Evolutionary conservation across 2,888 invertebrate species (phyloP), one percentile per base, ranked within the genome.

Genomic region (Mesodorylaimus sp.): DNA sequence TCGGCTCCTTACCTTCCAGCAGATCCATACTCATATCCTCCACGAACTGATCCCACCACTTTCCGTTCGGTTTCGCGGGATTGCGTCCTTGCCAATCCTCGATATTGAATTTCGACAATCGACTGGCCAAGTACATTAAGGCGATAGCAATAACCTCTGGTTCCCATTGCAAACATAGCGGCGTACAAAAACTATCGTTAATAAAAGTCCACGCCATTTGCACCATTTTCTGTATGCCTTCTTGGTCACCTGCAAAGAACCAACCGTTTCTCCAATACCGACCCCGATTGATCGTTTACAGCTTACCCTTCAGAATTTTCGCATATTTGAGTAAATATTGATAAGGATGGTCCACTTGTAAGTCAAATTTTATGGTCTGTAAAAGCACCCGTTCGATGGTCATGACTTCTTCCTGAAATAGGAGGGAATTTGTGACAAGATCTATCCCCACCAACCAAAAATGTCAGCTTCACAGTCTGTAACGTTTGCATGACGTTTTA

Each of bases 171-270:
- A 99, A 75, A 57, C 86, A 86, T 44, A 99, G 75, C 1, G 89
- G 93, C 2, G 97, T 97, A 66, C 89, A 91, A 56, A 93, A 75
- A 71, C 88, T 83, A 70, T 99, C 97, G 70, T 99, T 99, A 0
- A 95, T 87, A 69, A 97, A 99, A 3, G 93, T 95, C 95, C 95
- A 97, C 0, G 93, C 91, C 88, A 91, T 93, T 71, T 95, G 93
- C 1, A 95, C 88, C 82, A 95, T 85, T 69, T 87, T 88, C 62
- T 89, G 83, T 46, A 89, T 71, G 68, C 88, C 88, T n/a, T 76
- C 76, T 66, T 87, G 86, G 64, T 93, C 91, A 28, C 87, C 78
- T 75, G 21, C 7, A 7, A 21, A 10, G 21, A n/a, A 7, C 41
- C n/a, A 21, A 39, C 7, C 21, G 10, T 21, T 13, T 7, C 13